Evolutionary conservation across 23 tunicate species (phyloP).

Genomic region (Ascidia mentula): DNA sequence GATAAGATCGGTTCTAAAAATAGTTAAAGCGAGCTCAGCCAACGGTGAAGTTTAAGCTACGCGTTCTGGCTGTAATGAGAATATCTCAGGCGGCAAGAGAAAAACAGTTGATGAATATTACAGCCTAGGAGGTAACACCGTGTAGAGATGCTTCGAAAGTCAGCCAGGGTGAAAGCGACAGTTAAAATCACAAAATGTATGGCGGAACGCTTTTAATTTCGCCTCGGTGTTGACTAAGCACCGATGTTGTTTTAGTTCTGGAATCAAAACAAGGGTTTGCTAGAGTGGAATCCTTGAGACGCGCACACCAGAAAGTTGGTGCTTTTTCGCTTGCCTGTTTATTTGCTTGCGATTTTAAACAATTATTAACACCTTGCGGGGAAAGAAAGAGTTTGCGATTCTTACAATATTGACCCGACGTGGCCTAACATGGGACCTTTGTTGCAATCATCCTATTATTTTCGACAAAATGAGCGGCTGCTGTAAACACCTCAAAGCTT

Average conservation of each 20-base stretch:
- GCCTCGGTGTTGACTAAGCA: neutral
- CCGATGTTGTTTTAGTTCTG: neutral
- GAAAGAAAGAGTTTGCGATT: too few relatives aligned
- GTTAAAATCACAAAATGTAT: neutral
- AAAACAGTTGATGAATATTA: neutral
- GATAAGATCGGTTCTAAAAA: neutral
- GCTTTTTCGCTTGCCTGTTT: neutral
- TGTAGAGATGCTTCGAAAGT: neutral
- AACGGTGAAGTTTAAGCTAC: constrained; percentile 3
- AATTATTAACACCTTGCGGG: neutral
- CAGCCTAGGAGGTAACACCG: neutral
- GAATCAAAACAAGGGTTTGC: constrained; percentile 7
- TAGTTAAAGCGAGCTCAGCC: neutral
- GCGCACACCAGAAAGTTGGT: neutral
- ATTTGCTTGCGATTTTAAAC: neutral
- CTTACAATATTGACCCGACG: too few relatives aligned
- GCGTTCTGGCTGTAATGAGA: too few relatives aligned
- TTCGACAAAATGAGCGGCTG: too few relatives aligned
- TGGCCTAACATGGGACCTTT: too few relatives aligned
- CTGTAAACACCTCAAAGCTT: too few relatives aligned
- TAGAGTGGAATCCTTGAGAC: neutral
- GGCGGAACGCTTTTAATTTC: constrained; percentile 6
- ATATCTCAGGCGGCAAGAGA: neutral
- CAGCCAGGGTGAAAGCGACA: neutral
- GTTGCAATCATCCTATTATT: too few relatives aligned